These are phyloP conservation scores for Xenus cinereus DNA, from an alignment of 2,113 vertebrate genomes.

Conservation along the genomic window DNA sequence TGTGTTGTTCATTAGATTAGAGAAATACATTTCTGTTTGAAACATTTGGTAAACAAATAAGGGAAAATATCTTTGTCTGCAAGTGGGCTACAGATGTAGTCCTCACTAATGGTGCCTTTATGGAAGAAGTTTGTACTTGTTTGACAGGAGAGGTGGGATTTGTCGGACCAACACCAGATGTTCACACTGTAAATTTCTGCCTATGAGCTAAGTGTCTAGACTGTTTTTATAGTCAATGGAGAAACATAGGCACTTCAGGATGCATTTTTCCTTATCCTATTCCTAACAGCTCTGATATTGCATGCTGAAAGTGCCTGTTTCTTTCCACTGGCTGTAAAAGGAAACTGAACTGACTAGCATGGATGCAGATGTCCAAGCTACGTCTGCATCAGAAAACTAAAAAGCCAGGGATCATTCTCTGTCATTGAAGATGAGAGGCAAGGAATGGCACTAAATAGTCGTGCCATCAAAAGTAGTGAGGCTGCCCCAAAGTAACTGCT, in stretches of 20 bases:
- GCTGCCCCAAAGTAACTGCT: not conserved
- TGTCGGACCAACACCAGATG: not conserved
- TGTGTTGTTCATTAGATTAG: not conserved
- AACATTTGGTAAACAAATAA: not conserved
- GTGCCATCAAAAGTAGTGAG: not conserved
- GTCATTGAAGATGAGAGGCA: not conserved
- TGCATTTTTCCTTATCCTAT: not conserved
- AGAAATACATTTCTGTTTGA: not conserved
- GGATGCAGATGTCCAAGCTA: not conserved
- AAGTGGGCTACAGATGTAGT: not conserved
- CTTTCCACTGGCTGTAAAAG: not conserved
- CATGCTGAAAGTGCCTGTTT: not conserved
- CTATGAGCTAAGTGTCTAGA: slow-evolving; percentile 6
- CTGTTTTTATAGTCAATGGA: not conserved
- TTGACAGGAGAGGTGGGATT: slow-evolving; percentile 19
- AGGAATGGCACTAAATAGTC: not conserved
- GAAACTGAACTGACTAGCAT: not conserved
- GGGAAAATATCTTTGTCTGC: not conserved
- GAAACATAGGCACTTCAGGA: slow-evolving; percentile 4
- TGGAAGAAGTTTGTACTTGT: not conserved
- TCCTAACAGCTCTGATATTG: not conserved
- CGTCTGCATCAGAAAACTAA: not conserved
- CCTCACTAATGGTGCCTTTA: not conserved
- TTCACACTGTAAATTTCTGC: slow-evolving; percentile 7
- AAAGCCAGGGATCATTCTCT: not conserved